Evolutionary conservation across 1,140 invertebrate genomes (phyloP).

Genomic region (Aphaenogaster ashmeadi): DNA sequence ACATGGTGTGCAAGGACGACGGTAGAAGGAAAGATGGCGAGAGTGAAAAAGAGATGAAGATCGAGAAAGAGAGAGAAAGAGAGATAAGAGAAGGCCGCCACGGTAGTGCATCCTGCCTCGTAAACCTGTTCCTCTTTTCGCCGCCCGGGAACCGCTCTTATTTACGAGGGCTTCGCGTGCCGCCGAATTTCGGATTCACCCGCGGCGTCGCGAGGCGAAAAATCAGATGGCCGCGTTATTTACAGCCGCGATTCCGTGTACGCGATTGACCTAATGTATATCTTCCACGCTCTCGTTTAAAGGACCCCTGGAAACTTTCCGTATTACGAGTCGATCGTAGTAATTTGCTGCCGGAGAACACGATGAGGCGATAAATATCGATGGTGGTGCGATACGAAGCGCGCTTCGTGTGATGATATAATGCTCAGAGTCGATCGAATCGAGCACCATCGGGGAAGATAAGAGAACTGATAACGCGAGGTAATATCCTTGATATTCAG

Average conservation of each 20-base stretch:
- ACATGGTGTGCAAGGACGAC: constrained; percentile 27
- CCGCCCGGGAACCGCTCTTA: constrained; percentile 74
- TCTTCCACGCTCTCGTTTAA: constrained; percentile 23
- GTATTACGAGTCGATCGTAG: constrained; percentile 46
- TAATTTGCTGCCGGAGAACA: constrained; percentile 42
- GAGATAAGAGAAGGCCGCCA: constrained; percentile 18
- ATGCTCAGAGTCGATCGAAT: background rate
- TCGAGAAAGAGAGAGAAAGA: constrained; percentile 33
- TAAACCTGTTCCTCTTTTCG: constrained; percentile 78
- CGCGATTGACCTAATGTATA: background rate
- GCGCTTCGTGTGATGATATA: constrained; percentile 28
- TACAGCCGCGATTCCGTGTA: constrained; percentile 32
- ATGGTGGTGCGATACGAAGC: constrained; percentile 2
- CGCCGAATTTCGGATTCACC: constrained; percentile 76
- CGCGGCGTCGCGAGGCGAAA: constrained; percentile 65
- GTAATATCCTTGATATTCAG: background rate
- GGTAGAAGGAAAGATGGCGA: constrained; percentile 2
- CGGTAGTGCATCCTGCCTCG: constrained; percentile 74
- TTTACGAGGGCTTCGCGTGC: constrained; percentile 77
- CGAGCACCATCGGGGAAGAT: background rate
- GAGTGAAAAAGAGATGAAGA: constrained; percentile 23
- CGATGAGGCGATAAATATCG: constrained; percentile 51
- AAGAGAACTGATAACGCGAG: constrained; percentile 4
- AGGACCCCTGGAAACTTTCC: constrained; percentile 32
- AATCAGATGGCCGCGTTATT: constrained; percentile 59